These are phyloP conservation scores for Plusia festucae DNA, from an alignment of 2,888 invertebrate genomes.

Conservation along the genomic window DNA sequence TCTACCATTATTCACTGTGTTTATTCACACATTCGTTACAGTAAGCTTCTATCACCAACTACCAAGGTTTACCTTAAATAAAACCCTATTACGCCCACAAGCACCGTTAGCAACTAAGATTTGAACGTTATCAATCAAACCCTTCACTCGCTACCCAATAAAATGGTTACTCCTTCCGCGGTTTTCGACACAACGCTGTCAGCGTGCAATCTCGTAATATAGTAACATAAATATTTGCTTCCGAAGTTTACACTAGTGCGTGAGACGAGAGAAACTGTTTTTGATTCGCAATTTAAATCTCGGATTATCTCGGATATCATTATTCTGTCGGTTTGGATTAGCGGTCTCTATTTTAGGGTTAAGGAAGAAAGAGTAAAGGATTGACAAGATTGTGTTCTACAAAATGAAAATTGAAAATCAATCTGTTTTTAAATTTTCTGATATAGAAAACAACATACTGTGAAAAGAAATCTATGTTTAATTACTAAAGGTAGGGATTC, in stretches of 20 bases:
- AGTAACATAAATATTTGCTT: conserved; percentile 50
- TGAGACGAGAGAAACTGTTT: conserved; percentile 21
- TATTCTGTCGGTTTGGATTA: neutral
- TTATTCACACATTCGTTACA: too few relatives aligned
- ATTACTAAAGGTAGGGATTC: too few relatives aligned
- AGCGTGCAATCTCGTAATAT: conserved; percentile 40
- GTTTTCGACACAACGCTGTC: conserved; percentile 25
- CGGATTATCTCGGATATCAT: neutral
- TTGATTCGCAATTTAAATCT: conserved; percentile 10
- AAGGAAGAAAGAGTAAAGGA: neutral
- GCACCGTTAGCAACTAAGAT: neutral
- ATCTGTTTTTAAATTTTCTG: too few relatives aligned
- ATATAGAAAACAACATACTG: too few relatives aligned
- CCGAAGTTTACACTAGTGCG: conserved; percentile 32
- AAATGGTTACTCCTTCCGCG: conserved; percentile 11
- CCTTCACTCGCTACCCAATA: conserved; percentile 13
- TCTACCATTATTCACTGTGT: neutral
- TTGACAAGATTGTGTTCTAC: too few relatives aligned
- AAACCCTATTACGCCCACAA: neutral
- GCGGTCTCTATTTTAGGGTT: neutral
- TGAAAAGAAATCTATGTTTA: too few relatives aligned
- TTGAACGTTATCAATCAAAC: conserved; percentile 1
- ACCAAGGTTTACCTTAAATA: neutral
- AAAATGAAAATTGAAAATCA: too few relatives aligned
- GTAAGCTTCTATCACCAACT: neutral